Base-by-base conservation (phyloP, 2,888 invertebrate species). In the Aquatica leii region DNA sequence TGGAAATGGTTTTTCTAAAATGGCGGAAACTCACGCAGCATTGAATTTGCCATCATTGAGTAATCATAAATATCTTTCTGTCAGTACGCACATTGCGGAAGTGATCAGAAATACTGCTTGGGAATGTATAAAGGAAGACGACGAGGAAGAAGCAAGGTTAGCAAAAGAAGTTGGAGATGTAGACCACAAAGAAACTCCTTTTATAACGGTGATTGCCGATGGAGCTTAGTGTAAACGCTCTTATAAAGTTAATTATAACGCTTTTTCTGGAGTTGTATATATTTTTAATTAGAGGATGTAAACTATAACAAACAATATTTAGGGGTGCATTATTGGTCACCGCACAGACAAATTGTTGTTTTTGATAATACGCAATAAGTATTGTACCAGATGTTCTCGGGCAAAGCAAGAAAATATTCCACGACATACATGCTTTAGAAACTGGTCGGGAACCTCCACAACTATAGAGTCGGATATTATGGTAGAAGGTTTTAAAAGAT, bases 351-450 rank as follows among this genome's bases (percentile, higher is more conserved):
- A 51, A 51, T 14, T 51, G 12, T 35, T 51, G 34, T 51, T 15
- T 14, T 14, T 51, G n/a, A 34, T 12, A 12, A 35, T 51, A 1
- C 31, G 34, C 31, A 51, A 51, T 51, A 51, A 51, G 17, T 51
- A 51, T 35, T 51, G 51, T 2, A 9, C 34, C 6, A 34, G 11
- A 15, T 51, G 34, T 34, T 31, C 37, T 6, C 2, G 11, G 9
- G 3, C 20, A 1, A 18, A 35, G 6, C 31, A 2, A 41, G 24
- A 24, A 55, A 14, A 21, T 11, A 37, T 9, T 5, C 9, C 20
- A 24, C 15, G 1, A 31, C 46, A 55, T 37, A 6, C 17, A n/a
- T 55, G 55, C 9, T 55, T 55, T 46, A 55, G 43, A 35, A 51
- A 58, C 24, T 58, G 24, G 12, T 12, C 11, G 2, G 11, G 21